Percentiles rank a stretch among this genome's conserved stretches.
Conservation (phyloP, 2,888 invertebrate genomes). For the Trichogramma dendrolimi region DNA sequence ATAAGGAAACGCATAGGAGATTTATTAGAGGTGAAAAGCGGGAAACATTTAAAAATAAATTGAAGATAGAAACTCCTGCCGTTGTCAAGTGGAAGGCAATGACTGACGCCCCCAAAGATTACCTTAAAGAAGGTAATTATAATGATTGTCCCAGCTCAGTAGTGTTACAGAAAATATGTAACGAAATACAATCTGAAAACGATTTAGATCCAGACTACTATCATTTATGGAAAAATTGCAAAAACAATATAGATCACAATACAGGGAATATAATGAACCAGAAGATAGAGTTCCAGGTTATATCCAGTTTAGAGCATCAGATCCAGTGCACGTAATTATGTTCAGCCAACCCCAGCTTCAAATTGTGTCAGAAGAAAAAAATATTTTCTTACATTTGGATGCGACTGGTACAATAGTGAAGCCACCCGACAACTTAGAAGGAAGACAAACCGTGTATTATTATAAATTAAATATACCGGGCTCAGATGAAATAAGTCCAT, state of each 20-base stretch:
- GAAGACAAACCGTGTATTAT: neutral
- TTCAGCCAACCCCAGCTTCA: neutral
- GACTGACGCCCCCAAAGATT: neutral
- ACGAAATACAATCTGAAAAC: neutral
- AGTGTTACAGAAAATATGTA: neutral
- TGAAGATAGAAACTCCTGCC: too few relatives aligned
- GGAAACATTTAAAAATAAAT: too few relatives aligned
- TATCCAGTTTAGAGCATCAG: neutral
- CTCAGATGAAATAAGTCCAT: neutral
- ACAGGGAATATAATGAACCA: neutral
- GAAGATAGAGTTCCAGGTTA: neutral
- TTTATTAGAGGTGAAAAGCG: neutral
- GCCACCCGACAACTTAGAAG: neutral
- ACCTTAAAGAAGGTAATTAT: neutral
- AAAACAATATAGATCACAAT: neutral
- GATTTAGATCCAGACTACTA: slow-evolving; percentile 1
- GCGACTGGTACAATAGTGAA: neutral
- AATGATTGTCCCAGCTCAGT: neutral
- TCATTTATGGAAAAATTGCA: slow-evolving; percentile 1
- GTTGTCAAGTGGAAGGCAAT: neutral
- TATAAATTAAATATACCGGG: neutral
- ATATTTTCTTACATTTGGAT: neutral
- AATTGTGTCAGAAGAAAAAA: neutral
- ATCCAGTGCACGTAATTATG: neutral
- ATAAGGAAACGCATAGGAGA: neutral